Evolutionary conservation across 92 coral and sea anemone species (phyloP).

Genomic region (Porites lobata): DNA sequence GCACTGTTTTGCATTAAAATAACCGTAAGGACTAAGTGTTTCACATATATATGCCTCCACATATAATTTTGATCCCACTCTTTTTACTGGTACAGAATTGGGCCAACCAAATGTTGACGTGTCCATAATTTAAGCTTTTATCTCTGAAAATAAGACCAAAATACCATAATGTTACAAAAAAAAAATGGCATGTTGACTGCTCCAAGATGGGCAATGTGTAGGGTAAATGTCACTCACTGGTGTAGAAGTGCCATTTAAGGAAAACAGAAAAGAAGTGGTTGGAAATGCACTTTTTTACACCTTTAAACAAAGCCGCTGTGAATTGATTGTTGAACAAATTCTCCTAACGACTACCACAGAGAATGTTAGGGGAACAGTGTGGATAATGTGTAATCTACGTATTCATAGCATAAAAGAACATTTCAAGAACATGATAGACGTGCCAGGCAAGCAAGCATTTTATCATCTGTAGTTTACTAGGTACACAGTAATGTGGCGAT

Average conservation of each 20-base stretch:
- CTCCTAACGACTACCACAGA: too few species aligned
- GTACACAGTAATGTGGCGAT: too few species aligned
- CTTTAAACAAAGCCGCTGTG: too few species aligned
- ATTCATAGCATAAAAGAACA: too few species aligned
- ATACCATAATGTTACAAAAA: background rate
- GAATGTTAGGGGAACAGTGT: too few species aligned
- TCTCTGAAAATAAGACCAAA: background rate
- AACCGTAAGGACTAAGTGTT: background rate
- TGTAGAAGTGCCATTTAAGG: background rate
- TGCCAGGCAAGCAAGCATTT: too few species aligned
- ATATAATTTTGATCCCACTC: background rate
- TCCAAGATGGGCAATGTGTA: too few species aligned
- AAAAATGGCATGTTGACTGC: background rate
- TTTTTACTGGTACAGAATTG: background rate
- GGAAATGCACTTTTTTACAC: too few species aligned
- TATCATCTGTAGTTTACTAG: too few species aligned
- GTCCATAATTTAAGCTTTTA: background rate
- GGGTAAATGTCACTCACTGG: background rate
- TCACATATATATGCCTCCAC: background rate
- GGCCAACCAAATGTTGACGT: background rate
- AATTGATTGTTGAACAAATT: too few species aligned
- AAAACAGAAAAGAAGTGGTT: background rate
- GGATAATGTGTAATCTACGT: too few species aligned
- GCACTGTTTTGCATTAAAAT: background rate
- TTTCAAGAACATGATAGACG: too few species aligned